Percentiles rank a stretch among this genome's conserved stretches.
Conservation (phyloP, 2,888 invertebrate genomes). For the Pristionchus arcanus region DNA sequence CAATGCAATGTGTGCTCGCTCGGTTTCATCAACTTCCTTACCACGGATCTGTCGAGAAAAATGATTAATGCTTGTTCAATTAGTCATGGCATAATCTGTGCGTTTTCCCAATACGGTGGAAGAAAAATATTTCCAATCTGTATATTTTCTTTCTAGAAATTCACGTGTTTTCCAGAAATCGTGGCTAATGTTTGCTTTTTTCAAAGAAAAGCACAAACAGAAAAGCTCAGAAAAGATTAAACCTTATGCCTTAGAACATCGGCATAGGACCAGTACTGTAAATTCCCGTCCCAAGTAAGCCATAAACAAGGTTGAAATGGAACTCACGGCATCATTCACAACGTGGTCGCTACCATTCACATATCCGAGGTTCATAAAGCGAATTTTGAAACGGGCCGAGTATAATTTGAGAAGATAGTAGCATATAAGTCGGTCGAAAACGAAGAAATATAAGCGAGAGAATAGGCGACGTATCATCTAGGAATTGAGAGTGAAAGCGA, state of each 20-base stretch:
- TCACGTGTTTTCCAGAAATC: not conserved
- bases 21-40: not conserved
- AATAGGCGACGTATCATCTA: not conserved
- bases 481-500: not conserved
- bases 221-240: not conserved
- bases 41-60: not conserved
- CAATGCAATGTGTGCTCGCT: conserved; percentile 60
- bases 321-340: conserved; percentile 49
- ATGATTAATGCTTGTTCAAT: no score
- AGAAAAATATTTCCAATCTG: no score
- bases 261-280: no score
- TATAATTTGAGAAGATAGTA: conserved; percentile 61
- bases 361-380: conserved; percentile 69
- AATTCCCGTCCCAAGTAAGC: no score
- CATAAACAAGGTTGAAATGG: not conserved
- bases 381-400: conserved; percentile 56
- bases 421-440: conserved; percentile 63
- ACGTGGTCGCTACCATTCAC: conserved; percentile 47
- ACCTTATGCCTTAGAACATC: no score
- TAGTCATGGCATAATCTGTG: no score
- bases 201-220: not conserved
- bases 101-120: no score
- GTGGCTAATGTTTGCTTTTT: not conserved
- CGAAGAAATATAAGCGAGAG: conserved; percentile 57
- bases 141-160: no score